A percentile compares a stretch with the other conserved stretches of the same genome.
Evolutionary conservation across 2,888 invertebrate species (phyloP).

Genomic region (Tetragnatha montana): DNA sequence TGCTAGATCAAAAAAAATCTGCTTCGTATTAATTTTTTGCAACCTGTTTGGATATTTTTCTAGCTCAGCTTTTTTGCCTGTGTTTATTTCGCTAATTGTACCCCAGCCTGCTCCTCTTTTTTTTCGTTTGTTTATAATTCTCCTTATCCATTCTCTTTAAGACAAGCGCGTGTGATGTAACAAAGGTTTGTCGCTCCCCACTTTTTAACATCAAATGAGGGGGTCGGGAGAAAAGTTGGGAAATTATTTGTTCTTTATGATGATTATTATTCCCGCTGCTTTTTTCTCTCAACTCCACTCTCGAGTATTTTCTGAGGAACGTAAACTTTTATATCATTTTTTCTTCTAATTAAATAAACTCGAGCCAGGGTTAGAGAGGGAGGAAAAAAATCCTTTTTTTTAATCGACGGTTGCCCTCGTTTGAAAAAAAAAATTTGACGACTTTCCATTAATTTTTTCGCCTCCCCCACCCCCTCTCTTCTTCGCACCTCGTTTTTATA

Average conservation of each 20-base stretch:
- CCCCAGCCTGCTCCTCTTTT: not conserved
- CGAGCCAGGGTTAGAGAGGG: constrained; percentile 11
- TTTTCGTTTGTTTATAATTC: constrained; percentile 50
- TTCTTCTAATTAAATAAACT: constrained; percentile 71
- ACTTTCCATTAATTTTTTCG: constrained; percentile 68
- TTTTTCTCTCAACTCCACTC: constrained; percentile 43
- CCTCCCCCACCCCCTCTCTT: constrained; percentile 13
- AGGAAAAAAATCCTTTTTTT: constrained; percentile 61
- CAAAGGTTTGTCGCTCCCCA: constrained; percentile 62
- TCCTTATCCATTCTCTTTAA: constrained; percentile 28
- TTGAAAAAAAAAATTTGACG: constrained; percentile 64
- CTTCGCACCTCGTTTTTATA: constrained; percentile 64
- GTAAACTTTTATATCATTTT: constrained; percentile 71
- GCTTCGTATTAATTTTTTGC: not conserved
- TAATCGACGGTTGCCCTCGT: constrained; percentile 59
- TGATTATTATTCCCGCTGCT: constrained; percentile 66
- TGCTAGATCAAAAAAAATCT: not conserved
- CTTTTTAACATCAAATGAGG: constrained; percentile 66
- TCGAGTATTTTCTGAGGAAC: constrained; percentile 64
- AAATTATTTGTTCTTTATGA: constrained; percentile 71
- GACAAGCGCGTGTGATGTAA: constrained; percentile 58
- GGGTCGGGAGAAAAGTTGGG: constrained; percentile 51
- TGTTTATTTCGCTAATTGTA: constrained; percentile 47
- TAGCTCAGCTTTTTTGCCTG: not conserved
- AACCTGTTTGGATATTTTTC: not conserved